Conservation (phyloP, 2,797 vertebrate genomes). For the Syncerus caffer region DNA sequence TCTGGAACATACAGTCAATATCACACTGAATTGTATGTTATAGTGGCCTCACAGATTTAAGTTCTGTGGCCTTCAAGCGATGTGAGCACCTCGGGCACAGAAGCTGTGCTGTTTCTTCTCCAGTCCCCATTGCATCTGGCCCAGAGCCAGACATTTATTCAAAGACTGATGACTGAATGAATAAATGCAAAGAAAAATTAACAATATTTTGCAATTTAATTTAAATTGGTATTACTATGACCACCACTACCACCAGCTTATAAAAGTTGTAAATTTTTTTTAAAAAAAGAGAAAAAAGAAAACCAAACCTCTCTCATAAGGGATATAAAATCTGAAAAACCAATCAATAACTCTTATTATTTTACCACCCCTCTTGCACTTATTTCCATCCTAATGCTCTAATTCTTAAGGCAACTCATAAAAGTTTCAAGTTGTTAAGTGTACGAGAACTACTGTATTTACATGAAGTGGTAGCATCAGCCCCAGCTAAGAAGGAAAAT, state of each 20-base stretch:
- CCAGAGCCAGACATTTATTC: neutral
- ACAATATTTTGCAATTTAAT: neutral
- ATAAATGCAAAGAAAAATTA: conserved; percentile 17
- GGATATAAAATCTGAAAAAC: conserved; percentile 10
- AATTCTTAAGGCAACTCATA: neutral
- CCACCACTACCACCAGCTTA: neutral
- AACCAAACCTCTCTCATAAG: neutral
- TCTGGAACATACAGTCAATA: neutral
- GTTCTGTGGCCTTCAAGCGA: neutral
- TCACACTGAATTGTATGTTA: neutral
- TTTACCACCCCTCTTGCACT: conserved; percentile 3
- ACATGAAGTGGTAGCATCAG: neutral
- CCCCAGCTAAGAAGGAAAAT: neutral
- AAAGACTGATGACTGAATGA: neutral
- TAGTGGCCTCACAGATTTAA: neutral
- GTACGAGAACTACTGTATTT: neutral
- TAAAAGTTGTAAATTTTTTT: neutral
- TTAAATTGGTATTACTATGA: neutral
- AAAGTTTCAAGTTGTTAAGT: neutral
- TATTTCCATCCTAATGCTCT: conserved; percentile 14
- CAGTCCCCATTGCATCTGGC: neutral
- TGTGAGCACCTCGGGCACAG: neutral
- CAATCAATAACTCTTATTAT: neutral
- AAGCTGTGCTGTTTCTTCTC: neutral
- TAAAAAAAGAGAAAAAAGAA: neutral